Evolutionary conservation across 1,140 invertebrate species (phyloP).

Genomic region (Drosophila ohnishii): DNA sequence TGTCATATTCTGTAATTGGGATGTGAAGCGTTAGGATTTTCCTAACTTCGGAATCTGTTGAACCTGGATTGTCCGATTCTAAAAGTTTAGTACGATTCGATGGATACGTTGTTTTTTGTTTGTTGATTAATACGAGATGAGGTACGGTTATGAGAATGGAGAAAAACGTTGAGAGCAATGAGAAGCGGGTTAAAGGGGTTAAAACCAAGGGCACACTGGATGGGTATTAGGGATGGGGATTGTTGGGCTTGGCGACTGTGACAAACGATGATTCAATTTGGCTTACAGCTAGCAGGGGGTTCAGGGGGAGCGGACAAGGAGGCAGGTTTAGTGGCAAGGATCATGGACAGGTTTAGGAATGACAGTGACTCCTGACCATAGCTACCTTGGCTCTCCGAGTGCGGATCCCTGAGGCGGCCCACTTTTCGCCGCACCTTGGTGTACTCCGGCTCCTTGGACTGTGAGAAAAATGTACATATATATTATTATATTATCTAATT

Average conservation of each 20-base stretch:
- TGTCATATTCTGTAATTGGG: slow-evolving; percentile 94
- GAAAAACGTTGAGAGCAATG: slow-evolving; percentile 53
- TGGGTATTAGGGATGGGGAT: not conserved
- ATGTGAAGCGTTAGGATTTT: slow-evolving; percentile 94
- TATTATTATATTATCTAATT: not conserved
- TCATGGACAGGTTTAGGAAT: not conserved
- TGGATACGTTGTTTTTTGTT: slow-evolving; percentile 63
- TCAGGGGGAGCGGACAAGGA: too few species aligned
- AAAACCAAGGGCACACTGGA: slow-evolving; percentile 21
- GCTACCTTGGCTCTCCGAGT: slow-evolving; percentile 91
- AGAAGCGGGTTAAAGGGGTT: slow-evolving; percentile 32
- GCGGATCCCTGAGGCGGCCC: slow-evolving; percentile 88
- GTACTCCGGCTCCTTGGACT: slow-evolving; percentile 91
- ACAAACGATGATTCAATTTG: slow-evolving; percentile 63
- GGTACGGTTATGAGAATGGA: slow-evolving; percentile 53
- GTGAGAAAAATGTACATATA: not conserved
- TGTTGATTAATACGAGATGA: slow-evolving; percentile 60
- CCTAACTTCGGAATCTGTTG: slow-evolving; percentile 93
- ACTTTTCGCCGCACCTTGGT: slow-evolving; percentile 92
- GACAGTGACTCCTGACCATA: slow-evolving; percentile 8
- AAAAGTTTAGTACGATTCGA: slow-evolving; percentile 84
- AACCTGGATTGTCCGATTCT: slow-evolving; percentile 93
- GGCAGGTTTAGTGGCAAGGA: too few species aligned
- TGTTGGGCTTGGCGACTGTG: slow-evolving; percentile 6
- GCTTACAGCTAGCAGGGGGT: slow-evolving; percentile 57